Percentiles rank a stretch among this genome's conserved stretches.
Evolutionary conservation across 2,888 invertebrate species (phyloP).

Genomic region (Helleia helle): DNA sequence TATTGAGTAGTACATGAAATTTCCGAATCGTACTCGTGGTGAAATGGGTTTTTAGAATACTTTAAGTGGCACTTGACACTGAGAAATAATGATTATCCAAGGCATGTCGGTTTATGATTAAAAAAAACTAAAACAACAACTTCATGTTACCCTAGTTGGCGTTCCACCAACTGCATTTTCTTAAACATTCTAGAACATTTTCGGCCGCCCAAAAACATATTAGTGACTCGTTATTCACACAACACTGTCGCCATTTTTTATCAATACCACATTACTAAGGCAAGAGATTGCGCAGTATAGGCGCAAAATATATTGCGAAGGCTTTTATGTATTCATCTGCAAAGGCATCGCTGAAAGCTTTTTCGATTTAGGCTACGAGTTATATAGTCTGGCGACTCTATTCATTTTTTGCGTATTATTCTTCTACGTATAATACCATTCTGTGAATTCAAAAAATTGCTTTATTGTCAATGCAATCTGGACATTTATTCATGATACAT

Average conservation of each 20-base stretch:
- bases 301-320: slow-evolving; percentile 19
- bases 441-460: slow-evolving; percentile 6
- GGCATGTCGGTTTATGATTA: no score
- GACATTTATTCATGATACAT: no score
- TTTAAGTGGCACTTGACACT: no score
- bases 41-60: no score
- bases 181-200: no score
- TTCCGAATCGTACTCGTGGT: no score
- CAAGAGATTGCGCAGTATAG: slow-evolving; percentile 19
- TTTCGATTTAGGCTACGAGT: slow-evolving; percentile 23
- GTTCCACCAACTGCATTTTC: no score
- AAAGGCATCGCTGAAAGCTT: slow-evolving; percentile 22
- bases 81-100: no score
- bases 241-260: slow-evolving; percentile 5
- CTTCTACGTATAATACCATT: slow-evolving; percentile 14
- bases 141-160: no score
- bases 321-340: slow-evolving; percentile 22
- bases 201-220: no score
- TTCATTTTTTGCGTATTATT: slow-evolving; percentile 17
- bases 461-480: not conserved
- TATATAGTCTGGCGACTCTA: slow-evolving; percentile 18
- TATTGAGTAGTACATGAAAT: no score
- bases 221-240: not conserved
- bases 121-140: no score
- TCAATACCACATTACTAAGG: slow-evolving; percentile 18